Percentiles rank a stretch among this genome's conserved stretches.
Conservation (phyloP, 2,888 invertebrate genomes). For the Lasioglossum malachurum region DNA sequence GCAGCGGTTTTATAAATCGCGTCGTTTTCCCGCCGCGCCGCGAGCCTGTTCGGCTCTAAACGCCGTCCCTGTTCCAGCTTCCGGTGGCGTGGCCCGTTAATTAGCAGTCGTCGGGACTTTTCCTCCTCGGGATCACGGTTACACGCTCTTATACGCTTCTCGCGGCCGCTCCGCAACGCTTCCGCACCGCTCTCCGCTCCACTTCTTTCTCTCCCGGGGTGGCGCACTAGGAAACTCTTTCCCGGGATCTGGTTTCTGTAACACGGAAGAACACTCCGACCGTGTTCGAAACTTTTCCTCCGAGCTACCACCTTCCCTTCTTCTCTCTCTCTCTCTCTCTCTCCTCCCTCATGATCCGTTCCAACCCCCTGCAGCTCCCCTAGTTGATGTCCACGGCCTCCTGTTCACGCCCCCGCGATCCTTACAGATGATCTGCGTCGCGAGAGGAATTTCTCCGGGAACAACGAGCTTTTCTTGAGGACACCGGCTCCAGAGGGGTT, state of each 20-base stretch:
- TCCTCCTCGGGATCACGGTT: constrained; percentile 48
- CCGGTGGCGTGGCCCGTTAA: constrained; percentile 70
- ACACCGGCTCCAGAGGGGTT: constrained; percentile 7
- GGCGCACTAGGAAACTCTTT: constrained; percentile 50
- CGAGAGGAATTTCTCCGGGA: constrained; percentile 38
- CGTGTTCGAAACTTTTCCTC: constrained; percentile 52
- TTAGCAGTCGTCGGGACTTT: constrained; percentile 71
- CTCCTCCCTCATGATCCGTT: neutral
- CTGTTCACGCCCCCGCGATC: constrained; percentile 33
- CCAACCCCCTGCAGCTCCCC: neutral
- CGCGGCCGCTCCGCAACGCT: neutral
- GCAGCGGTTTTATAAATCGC: constrained; percentile 78
- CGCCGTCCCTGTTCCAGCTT: neutral
- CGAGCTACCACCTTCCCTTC: neutral
- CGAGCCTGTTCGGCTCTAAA: constrained; percentile 22
- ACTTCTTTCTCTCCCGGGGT: constrained; percentile 7
- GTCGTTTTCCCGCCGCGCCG: constrained; percentile 62
- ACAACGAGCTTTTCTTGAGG: neutral
- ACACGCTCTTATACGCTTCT: constrained; percentile 60
- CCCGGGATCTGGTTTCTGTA: constrained; percentile 62
- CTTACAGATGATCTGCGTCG: constrained; percentile 56
- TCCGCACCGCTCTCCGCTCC: constrained; percentile 1
- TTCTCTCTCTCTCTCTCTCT: neutral
- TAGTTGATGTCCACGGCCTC: constrained; percentile 12
- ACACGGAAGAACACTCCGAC: constrained; percentile 64